Conservation (phyloP, 2,888 invertebrate genomes). For the Aspidiotus rigidus region DNA sequence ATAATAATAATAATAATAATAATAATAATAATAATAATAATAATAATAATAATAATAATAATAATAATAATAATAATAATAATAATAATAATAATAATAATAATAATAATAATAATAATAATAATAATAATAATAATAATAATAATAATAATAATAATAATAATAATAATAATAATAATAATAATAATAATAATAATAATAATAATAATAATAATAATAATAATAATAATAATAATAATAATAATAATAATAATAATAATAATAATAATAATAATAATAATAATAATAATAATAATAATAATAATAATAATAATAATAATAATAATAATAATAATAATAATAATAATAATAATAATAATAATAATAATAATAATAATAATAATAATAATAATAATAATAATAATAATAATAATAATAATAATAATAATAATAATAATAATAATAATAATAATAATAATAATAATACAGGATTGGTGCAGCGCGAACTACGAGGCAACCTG, state of each 20-base stretch:
- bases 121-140: not conserved
- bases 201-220: slow-evolving; percentile 4
- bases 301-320: slow-evolving; percentile 4
- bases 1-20: slow-evolving; percentile 3
- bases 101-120: slow-evolving; percentile 4
- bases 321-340: slow-evolving; percentile 1
- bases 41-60: slow-evolving; percentile 4
- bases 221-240: slow-evolving; percentile 2
- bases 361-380: slow-evolving; percentile 4
- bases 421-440: slow-evolving; percentile 4
- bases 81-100: slow-evolving; percentile 4
- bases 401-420: slow-evolving; percentile 3
- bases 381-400: slow-evolving; percentile 4
- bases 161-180: not conserved
- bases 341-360: slow-evolving; percentile 4
- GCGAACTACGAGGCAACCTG: no score
- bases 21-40: slow-evolving; percentile 4
- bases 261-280: slow-evolving; percentile 1
- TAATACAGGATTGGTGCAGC: no score
- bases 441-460: slow-evolving; percentile 2
- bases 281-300: slow-evolving; percentile 4
- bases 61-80: slow-evolving; percentile 3
- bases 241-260: not conserved
- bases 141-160: not conserved
- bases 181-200: not conserved